Base-by-base conservation (phyloP, 2,888 invertebrate genomes). In the Tiphia femorata region DNA sequence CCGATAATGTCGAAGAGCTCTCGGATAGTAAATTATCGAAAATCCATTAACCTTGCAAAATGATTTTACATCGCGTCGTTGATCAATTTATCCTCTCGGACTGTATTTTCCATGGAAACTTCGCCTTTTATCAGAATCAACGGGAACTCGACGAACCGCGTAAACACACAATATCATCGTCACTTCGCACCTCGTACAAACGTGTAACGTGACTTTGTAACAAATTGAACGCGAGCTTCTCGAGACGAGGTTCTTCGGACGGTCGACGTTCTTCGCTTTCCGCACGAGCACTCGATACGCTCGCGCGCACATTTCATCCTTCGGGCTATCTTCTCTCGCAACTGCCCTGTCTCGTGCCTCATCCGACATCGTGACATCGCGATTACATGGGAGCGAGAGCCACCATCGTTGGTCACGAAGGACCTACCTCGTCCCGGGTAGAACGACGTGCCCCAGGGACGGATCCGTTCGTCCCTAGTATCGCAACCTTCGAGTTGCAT, bases 301-400 rank as follows among this genome's bases (percentile, higher is more conserved):
- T 69, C 63, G 64, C 66, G 50, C 58, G 64, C 55, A 54, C 58
- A 64, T 64, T 72, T 73, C 6, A 4, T 65, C 52, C 42, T 47
- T 49, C 33, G 57, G 30, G 50, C 53, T 46, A 14, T 20, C 29
- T 63, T 66, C 65, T 61, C 61, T 46, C 52, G 41, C n/a, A n/a
- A 51, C 57, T 59, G 37, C 27, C 52, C 52, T 61, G 67, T 62
- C 67, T 70, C 73, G 70, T 70, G 67, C 66, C 71, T 68, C 63
- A 59, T 66, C 66, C 56, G 59, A 62, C 60, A 56, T 69, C 76
- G 74, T 74, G 70, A 75, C 76, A 78, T 78, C 67, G 68, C 75
- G 78, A 78, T 78, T 78, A 76, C 78, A 78, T 72, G 75, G 73
- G 66, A 74, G 71, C 67, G 67, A 30, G 67, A 60, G 54, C 63